Evolutionary conservation across 2,797 vertebrate genomes (phyloP).

Genomic region (Morelia viridis): DNA sequence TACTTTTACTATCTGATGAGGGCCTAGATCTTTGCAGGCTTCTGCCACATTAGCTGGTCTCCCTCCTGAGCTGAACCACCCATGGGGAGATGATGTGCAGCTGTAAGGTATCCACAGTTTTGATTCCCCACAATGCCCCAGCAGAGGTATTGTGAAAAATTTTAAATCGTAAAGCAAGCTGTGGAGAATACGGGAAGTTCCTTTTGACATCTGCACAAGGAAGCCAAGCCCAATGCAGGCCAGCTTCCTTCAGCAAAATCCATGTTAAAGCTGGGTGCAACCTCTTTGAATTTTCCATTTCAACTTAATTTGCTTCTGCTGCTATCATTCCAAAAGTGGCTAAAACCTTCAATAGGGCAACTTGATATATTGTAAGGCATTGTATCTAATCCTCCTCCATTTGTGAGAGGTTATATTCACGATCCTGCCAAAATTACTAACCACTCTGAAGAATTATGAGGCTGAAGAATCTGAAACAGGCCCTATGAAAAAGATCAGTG

Average conservation of each 20-base stretch:
- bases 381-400: neutral
- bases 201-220: neutral
- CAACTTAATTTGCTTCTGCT: neutral
- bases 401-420: neutral
- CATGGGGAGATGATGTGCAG: neutral
- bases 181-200: neutral
- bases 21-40: neutral
- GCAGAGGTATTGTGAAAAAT: neutral
- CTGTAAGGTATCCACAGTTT: neutral
- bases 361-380: neutral
- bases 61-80: too few species aligned
- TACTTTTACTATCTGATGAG: neutral
- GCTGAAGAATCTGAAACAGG: neutral
- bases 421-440: constrained; percentile 10
- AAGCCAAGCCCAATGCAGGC: too few species aligned
- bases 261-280: neutral
- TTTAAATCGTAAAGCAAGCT: neutral
- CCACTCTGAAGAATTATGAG: neutral
- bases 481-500: neutral
- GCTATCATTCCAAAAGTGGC: neutral
- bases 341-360: neutral
- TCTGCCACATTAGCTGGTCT: neutral
- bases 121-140: neutral
- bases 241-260: neutral
- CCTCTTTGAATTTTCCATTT: neutral